phyloP scores from a whole-genome alignment of 2,113 vertebrate species.

The Bothrops jararaca region DNA sequence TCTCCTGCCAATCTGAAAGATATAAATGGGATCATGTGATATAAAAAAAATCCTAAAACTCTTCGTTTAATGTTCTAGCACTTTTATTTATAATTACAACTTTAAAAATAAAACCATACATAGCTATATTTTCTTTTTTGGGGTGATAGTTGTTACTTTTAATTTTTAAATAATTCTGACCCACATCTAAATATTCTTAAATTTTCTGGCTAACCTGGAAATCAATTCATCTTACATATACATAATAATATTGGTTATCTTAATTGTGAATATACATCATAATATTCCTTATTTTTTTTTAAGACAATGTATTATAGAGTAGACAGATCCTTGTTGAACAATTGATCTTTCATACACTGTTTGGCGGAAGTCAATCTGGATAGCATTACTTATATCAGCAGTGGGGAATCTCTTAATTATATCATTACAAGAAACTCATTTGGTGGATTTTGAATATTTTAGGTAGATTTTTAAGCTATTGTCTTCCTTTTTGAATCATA shows the following conservation, averaged over 20 bases:
- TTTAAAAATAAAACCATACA: constrained; percentile 28
- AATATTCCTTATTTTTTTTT: not conserved
- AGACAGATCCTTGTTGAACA: constrained; percentile 48
- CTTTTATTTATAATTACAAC: constrained; percentile 4
- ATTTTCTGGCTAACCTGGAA: constrained; percentile 28
- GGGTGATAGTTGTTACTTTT: constrained; percentile 25
- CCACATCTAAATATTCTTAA: constrained; percentile 27
- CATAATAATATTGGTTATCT: not conserved
- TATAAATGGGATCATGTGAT: constrained; percentile 28
- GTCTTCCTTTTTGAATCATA: constrained; percentile 34
- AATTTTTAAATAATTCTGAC: not conserved
- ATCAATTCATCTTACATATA: constrained; percentile 48
- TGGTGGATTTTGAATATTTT: constrained; percentile 42
- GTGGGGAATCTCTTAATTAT: not conserved
- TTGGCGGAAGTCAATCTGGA: constrained; percentile 46
- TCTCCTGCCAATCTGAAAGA: not conserved
- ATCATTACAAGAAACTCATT: constrained; percentile 29
- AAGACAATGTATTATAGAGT: constrained; percentile 42
- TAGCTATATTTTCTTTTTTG: not conserved
- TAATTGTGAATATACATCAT: no score
- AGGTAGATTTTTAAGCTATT: constrained; percentile 50
- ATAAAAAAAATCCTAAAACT: not conserved
- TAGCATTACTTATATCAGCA: constrained; percentile 23
- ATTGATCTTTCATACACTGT: constrained; percentile 56
- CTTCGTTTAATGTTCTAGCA: constrained; percentile 41